Conservation (phyloP, 2,113 vertebrate species). For the Bubalus kerabau region DNA sequence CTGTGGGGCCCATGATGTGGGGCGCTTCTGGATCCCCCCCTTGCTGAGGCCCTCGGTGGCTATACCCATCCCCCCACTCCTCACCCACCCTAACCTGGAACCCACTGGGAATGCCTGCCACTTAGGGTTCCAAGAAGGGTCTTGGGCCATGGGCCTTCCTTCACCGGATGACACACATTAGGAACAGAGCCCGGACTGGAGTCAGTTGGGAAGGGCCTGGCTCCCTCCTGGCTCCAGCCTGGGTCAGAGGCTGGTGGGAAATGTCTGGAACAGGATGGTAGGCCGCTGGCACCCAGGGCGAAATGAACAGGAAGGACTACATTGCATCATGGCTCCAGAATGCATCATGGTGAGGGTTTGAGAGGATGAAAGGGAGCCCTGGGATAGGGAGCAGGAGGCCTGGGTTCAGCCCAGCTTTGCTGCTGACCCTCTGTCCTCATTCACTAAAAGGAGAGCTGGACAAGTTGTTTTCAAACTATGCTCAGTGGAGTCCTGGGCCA, state of each 20-base stretch:
- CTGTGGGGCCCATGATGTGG: conserved; percentile 57
- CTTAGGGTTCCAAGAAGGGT: conserved; percentile 19
- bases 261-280: not conserved
- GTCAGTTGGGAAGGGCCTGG: not conserved
- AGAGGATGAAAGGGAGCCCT: not conserved
- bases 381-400: not conserved
- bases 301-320: not conserved
- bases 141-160: not conserved
- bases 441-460: not conserved
- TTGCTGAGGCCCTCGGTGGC: not conserved
- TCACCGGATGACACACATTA: not conserved
- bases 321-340: not conserved
- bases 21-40: not conserved
- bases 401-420: not conserved
- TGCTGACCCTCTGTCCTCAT: not conserved
- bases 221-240: not conserved
- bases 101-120: not conserved
- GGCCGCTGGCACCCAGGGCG: not conserved
- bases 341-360: not conserved
- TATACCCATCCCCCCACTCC: not conserved
- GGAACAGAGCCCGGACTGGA: not conserved
- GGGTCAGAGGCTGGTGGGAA: conserved; percentile 22
- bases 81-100: not conserved
- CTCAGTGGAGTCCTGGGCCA: not conserved
- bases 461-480: not conserved